Percentiles rank a stretch among this genome's conserved stretches.
Evolutionary conservation across 2,113 vertebrate genomes (phyloP).

Genomic region (Puffinus mauretanicus): DNA sequence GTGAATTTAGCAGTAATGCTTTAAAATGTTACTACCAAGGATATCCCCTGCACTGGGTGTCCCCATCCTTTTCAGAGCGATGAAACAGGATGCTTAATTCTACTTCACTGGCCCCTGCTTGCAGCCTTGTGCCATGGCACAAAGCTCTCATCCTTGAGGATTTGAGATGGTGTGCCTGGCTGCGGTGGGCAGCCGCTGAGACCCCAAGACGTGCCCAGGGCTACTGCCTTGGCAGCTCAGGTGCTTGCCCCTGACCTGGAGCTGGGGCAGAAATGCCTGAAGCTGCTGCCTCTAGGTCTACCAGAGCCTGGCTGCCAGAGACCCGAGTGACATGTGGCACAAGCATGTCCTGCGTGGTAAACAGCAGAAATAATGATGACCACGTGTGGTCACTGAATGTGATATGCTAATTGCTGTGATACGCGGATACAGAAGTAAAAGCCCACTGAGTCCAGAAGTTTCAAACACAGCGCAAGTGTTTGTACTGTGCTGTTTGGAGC

Average conservation of each 20-base stretch:
- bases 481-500: background rate
- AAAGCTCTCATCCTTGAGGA: background rate
- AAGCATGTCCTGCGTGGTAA: background rate
- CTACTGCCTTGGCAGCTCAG: background rate
- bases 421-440: background rate
- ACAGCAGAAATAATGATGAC: background rate
- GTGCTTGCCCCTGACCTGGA: background rate
- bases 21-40: background rate
- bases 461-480: background rate
- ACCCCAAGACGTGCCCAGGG: rapidly evolving
- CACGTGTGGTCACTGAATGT: background rate
- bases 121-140: background rate
- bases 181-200: rapidly evolving
- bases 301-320: background rate
- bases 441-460: background rate
- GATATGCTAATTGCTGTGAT: background rate
- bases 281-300: background rate
- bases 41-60: background rate
- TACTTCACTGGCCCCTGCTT: background rate
- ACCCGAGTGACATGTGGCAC: background rate
- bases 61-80: background rate
- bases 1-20: background rate
- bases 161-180: background rate
- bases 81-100: background rate
- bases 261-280: background rate